Evolutionary conservation across 2,888 invertebrate species (phyloP), one percentile per base, ranked within the genome.

Genomic region (Chloromyia formosa): DNA sequence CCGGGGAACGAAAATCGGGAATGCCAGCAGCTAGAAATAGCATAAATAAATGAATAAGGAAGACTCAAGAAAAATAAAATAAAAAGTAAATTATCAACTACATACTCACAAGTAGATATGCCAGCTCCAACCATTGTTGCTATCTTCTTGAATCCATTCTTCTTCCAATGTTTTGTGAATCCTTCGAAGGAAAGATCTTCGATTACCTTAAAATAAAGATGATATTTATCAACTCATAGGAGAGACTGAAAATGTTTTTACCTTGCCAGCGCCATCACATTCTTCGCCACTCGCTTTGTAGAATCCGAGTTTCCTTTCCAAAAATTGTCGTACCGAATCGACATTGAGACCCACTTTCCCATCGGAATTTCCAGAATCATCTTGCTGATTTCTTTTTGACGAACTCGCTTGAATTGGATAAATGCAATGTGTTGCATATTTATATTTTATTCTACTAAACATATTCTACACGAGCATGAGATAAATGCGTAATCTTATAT

Each of bases 81-180:
- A 35, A 35, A 4, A 62, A 80, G 79, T 56, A 69, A 45, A 49
- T 20, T 53, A 27, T 73, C 9, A 56, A 58, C 27, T 35, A 22
- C 69, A 12, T 42, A 88, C 91, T 90, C 88, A 96, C 96, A 93
- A 62, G 98, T 98, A 1, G 97, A 97, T 81, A 98, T 96, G 69
- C 98, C 98, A 79, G 98, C 98, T 76, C 98, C 98, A 76, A 96
- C 93, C 91, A 98, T 91, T 0, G 96, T 96, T 75, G 98, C 92
- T 74, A 98, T 90, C 80, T 95, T 95, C 83, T 91, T 91, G 82
- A 94, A 94, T 77, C 91, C 89, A 54, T 89, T 89, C 75, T 89
- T 89, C 79, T 92, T 90, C 78, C 97, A 94, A 85, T 93, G 94
- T 73, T 92, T 89, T 0, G 91, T 91, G 72, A 97, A 87, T 1